Evolutionary conservation across 2,888 invertebrate genomes (phyloP).

Genomic region (Tipula vernalis): DNA sequence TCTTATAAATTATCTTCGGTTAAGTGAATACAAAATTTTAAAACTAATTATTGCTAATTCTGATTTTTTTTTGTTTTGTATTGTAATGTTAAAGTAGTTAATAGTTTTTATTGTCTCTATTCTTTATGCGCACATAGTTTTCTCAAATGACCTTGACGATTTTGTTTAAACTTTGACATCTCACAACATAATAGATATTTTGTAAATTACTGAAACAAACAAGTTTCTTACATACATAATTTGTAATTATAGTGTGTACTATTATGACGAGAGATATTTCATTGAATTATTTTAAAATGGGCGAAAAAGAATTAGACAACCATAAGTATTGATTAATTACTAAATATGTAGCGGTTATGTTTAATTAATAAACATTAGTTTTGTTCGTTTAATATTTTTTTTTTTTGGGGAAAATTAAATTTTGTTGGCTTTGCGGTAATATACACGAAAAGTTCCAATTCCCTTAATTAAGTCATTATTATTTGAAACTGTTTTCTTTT

Average conservation of each 20-base stretch:
- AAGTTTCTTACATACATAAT: neutral
- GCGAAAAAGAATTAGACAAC: neutral
- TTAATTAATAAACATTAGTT: neutral
- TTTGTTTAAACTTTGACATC: neutral
- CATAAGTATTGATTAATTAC: neutral
- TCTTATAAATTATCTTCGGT: neutral
- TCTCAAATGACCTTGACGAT: neutral
- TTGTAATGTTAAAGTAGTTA: neutral
- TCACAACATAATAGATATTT: neutral
- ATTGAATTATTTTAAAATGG: neutral
- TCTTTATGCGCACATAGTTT: neutral
- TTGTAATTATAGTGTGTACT: neutral
- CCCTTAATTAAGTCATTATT: neutral
- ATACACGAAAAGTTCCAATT: neutral
- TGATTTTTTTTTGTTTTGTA: neutral
- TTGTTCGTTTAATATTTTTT: neutral
- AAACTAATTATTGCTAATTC: neutral
- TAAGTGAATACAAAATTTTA: neutral
- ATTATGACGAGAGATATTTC: neutral
- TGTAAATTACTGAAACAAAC: neutral
- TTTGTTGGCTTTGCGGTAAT: neutral
- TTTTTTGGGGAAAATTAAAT: neutral
- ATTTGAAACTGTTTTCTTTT: neutral
- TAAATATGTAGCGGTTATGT: neutral
- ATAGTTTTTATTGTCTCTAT: neutral